phyloP scores from a whole-genome alignment of 2,797 vertebrate genomes.

The Pterois miles region DNA sequence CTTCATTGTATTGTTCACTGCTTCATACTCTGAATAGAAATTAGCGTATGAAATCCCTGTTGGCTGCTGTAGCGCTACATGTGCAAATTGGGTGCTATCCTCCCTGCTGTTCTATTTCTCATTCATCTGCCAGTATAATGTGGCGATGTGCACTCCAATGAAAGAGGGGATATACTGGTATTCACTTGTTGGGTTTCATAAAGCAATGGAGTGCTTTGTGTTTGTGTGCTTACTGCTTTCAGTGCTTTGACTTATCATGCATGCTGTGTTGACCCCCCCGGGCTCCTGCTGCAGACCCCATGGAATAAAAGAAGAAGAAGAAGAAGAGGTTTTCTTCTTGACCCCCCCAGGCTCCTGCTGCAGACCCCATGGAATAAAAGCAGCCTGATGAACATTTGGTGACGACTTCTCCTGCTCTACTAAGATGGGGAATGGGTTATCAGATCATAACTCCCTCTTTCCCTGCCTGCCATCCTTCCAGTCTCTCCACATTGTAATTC shows the following conservation, averaged over 20 bases:
- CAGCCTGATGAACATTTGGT: slow-evolving; percentile 57
- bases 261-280: slow-evolving; percentile 59
- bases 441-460: slow-evolving; percentile 66
- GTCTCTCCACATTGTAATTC: slow-evolving; percentile 94
- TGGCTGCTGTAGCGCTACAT: slow-evolving; percentile 56
- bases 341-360: slow-evolving; percentile 60
- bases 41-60: slow-evolving; percentile 66
- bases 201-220: slow-evolving; percentile 38
- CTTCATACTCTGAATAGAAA: slow-evolving; percentile 53
- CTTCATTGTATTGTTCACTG: slow-evolving; percentile 18
- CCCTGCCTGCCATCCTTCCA: slow-evolving; percentile 92
- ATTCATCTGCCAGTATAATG: slow-evolving; percentile 56
- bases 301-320: slow-evolving; percentile 56
- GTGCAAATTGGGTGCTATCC: slow-evolving; percentile 69
- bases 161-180: background rate
- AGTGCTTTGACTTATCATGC: slow-evolving; percentile 50
- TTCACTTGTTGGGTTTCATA: slow-evolving; percentile 39
- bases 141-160: slow-evolving; percentile 32
- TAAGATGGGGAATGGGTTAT: slow-evolving; percentile 80
- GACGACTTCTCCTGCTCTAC: slow-evolving; percentile 14
- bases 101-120: slow-evolving; percentile 67
- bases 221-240: slow-evolving; percentile 33
- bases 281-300: slow-evolving; percentile 54
- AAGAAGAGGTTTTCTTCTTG: too few relatives aligned
- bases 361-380: slow-evolving; percentile 50